These are phyloP conservation scores for Agelaius phoeniceus DNA, from an alignment of 2,113 vertebrate species.

Conservation along the genomic window DNA sequence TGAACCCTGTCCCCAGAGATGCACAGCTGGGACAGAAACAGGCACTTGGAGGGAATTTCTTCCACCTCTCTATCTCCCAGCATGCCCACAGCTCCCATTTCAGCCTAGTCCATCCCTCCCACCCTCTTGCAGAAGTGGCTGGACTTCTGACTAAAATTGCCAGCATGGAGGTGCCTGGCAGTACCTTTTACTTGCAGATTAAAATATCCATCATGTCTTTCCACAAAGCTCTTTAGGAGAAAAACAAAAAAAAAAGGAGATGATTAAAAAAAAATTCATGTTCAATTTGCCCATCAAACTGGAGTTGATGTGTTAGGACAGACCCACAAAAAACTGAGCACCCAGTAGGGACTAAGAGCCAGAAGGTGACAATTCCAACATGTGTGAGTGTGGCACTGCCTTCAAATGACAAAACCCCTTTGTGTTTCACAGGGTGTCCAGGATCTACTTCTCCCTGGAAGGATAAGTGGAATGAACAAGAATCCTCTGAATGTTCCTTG, in stretches of 20 bases:
- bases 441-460: background rate
- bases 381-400: background rate
- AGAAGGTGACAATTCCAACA: background rate
- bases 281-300: background rate
- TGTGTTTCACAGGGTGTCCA: background rate
- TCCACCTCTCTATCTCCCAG: background rate
- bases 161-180: background rate
- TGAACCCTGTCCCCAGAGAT: background rate
- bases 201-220: background rate
- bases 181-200: background rate
- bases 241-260: background rate
- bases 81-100: background rate
- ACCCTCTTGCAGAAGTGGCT: background rate
- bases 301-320: background rate
- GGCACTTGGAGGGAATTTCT: background rate
- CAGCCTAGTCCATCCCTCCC: background rate
- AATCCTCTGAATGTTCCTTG: background rate
- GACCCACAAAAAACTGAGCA: background rate
- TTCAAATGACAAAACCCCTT: constrained; percentile 14
- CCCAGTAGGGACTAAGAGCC: background rate
- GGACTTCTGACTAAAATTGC: background rate
- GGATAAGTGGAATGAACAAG: background rate
- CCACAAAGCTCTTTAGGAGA: background rate
- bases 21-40: background rate
- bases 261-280: background rate